Evolutionary conservation across 2,797 vertebrate species (phyloP).

Genomic region (Rhinogobio ventralis): DNA sequence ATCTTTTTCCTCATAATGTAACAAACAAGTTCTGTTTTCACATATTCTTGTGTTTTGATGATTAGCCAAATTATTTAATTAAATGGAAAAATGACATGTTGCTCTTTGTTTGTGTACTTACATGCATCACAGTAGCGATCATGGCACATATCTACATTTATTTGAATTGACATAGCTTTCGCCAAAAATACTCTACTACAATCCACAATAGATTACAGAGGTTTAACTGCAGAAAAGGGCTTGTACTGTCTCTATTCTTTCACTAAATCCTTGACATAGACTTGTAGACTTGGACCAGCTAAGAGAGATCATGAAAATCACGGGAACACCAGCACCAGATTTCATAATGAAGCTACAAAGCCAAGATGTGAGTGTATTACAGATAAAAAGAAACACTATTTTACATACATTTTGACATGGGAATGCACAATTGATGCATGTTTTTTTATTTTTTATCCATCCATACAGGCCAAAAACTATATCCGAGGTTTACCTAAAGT

Average conservation of each 20-base stretch:
- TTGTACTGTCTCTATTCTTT: background rate
- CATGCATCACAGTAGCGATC: background rate
- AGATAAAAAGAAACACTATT: background rate
- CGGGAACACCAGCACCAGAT: slow-evolving; percentile 90
- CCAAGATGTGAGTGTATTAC: slow-evolving; percentile 85
- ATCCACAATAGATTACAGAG: background rate
- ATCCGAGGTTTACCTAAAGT: slow-evolving; percentile 88
- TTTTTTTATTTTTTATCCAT: background rate
- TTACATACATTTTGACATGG: background rate
- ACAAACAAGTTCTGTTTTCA: background rate
- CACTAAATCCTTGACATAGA: slow-evolving; percentile 50
- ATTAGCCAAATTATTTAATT: background rate
- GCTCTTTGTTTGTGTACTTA: background rate
- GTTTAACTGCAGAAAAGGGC: background rate
- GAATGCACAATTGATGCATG: background rate
- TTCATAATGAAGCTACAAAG: slow-evolving; percentile 92
- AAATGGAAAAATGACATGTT: background rate
- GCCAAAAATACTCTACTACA: background rate
- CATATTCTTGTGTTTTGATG: background rate
- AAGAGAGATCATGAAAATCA: slow-evolving; percentile 97
- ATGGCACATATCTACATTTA: background rate
- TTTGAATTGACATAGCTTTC: background rate
- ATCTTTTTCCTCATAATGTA: slow-evolving; percentile 77
- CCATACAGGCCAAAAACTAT: slow-evolving; percentile 89
- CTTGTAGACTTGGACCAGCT: slow-evolving; percentile 93